Evolutionary conservation across 2,888 invertebrate genomes (phyloP).

Genomic region (Lamellibrachia satsuma): DNA sequence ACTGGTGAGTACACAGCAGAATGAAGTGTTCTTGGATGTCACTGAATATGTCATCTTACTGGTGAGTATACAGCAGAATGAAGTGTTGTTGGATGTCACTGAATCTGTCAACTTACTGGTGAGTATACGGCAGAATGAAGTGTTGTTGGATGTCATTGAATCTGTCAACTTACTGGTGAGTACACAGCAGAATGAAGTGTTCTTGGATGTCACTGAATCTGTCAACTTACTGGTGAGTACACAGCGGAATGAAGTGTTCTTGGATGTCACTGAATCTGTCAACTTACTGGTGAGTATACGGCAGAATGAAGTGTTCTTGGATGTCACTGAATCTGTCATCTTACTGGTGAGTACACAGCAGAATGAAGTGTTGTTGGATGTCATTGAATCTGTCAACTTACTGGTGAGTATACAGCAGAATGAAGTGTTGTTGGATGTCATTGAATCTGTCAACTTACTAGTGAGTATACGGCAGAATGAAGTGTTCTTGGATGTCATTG

Average conservation of each 20-base stretch:
- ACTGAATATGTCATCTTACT: conserved; percentile 97
- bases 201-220: conserved; percentile 97
- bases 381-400: conserved; percentile 97
- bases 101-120: conserved; percentile 92
- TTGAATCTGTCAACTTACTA: conserved; percentile 95
- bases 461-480: conserved; percentile 83
- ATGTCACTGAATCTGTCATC: conserved; percentile 98
- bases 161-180: conserved; percentile 85
- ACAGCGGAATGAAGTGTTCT: conserved; percentile 96
- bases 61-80: conserved; percentile 74
- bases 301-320: conserved; percentile 98
- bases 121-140: conserved; percentile 86
- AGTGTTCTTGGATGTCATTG: conserved; percentile 98
- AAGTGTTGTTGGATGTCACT: conserved; percentile 98
- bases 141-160: conserved; percentile 98
- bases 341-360: conserved; percentile 72
- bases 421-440: conserved; percentile 98
- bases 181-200: conserved; percentile 87
- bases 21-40: conserved; percentile 98
- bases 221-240: conserved; percentile 80
- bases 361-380: conserved; percentile 98
- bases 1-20: conserved; percentile 72
- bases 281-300: conserved; percentile 77
- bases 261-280: conserved; percentile 98
- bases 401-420: conserved; percentile 74